Base-by-base conservation (phyloP, 2,113 vertebrate genomes). In the Madoqua kirkii region DNA sequence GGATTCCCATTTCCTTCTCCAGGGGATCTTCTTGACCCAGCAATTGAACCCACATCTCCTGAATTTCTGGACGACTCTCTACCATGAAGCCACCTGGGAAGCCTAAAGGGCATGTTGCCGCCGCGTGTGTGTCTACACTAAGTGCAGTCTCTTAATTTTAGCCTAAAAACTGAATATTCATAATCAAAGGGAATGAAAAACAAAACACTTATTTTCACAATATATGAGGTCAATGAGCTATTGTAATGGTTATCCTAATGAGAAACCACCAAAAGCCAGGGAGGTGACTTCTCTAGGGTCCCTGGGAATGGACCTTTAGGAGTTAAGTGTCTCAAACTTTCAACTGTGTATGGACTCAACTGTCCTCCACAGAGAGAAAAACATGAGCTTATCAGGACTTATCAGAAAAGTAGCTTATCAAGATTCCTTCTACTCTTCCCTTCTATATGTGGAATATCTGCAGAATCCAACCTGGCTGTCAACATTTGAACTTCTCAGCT, bases 401-500 rank as follows among this genome's bases (percentile, higher is more conserved):
- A 54, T 54, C 52, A 54, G 52, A 54, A 7, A 19, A 54, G 54
- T 19, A 54, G 54, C 54, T 54, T 19, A 54, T 54, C 54, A 54
- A 54, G 54, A 54, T 17, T 54, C 54, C 54, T 54, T 54, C 54
- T 54, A 54, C 54, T 54, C 88, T 48, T 74, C 91, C 94, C 96
- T 97, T 96, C 90, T 82, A 9, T 43, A 50, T 71, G 2, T 0
- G 67, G 94, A 95, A 5, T 0, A 33, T 15, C 86, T 96, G 29
- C 71, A 89, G 93, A 83, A 92, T 52, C 71, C n/a, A 62, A 79
- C 50, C 54, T 16, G 3, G 23, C 90, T 95, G 93, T 90, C 97
- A 97, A 93, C 88, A 74, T 82, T 54, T 96, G 52, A 96, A 97
- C 82, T 90, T 95, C 82, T 88, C 81, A 59, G 88, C 82, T 85